Conservation (phyloP, 2,113 vertebrate species). For the Esox niger region DNA sequence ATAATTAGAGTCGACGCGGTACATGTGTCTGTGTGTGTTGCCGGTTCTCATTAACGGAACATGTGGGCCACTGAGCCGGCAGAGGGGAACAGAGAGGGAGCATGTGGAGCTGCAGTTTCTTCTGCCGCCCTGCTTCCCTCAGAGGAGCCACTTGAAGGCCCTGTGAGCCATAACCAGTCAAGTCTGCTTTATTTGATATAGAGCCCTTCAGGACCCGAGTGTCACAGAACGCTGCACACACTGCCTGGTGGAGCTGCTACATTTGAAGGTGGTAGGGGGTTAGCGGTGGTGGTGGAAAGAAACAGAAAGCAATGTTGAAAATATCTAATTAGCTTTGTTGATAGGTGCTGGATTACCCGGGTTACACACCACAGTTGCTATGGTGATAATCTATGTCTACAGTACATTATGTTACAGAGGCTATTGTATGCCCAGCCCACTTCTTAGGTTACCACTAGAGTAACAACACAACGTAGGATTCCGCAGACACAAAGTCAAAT, state of each 20-base stretch:
- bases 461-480: too few relatives aligned
- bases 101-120: slow-evolving; percentile 46
- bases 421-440: too few relatives aligned
- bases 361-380: too few relatives aligned
- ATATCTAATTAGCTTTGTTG: too few relatives aligned
- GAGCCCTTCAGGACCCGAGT: slow-evolving; percentile 38
- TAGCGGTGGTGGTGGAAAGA: too few relatives aligned
- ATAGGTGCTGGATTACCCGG: too few relatives aligned
- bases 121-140: slow-evolving; percentile 20
- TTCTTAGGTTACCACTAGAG: too few relatives aligned
- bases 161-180: slow-evolving; percentile 47
- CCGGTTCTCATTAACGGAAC: slow-evolving; percentile 61
- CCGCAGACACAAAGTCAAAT: too few relatives aligned
- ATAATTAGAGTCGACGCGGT: slow-evolving; percentile 65
- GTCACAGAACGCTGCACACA: slow-evolving; percentile 27
- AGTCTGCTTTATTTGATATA: slow-evolving; percentile 48
- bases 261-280: too few relatives aligned
- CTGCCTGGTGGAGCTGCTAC: not conserved
- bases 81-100: slow-evolving; percentile 46
- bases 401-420: too few relatives aligned
- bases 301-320: too few relatives aligned
- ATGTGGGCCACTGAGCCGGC: slow-evolving; percentile 51
- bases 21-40: slow-evolving; percentile 68
- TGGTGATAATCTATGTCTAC: too few relatives aligned
- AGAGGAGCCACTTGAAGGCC: slow-evolving; percentile 7